These are phyloP conservation scores for Girardinus metallicus DNA, from an alignment of 2,797 vertebrate genomes.

Conservation along the genomic window DNA sequence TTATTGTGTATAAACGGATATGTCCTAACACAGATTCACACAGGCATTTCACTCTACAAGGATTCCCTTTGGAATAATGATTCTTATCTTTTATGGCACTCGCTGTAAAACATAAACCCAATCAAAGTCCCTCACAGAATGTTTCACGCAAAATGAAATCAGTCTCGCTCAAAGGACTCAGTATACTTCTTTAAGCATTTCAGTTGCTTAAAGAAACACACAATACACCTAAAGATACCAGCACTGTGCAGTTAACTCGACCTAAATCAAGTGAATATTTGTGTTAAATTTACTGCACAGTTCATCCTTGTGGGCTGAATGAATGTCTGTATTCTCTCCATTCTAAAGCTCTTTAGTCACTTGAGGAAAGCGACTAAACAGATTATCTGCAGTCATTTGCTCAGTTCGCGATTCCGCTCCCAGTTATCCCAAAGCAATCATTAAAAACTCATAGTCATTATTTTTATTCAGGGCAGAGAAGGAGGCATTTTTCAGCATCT, in stretches of 20 bases:
- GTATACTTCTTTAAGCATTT: background rate
- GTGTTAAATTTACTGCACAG: background rate
- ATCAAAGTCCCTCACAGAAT: constrained; percentile 3
- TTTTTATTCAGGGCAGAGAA: background rate
- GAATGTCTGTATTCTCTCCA: constrained; percentile 8
- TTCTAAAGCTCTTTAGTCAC: constrained; percentile 35
- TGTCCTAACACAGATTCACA: background rate
- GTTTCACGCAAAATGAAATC: background rate
- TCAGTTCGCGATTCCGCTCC: constrained; percentile 11
- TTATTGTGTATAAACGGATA: background rate
- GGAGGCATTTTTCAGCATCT: background rate
- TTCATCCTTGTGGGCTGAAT: constrained; percentile 6
- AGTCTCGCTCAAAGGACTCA: background rate
- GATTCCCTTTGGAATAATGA: background rate
- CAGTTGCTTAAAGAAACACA: background rate
- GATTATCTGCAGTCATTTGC: constrained; percentile 39
- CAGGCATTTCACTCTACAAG: background rate
- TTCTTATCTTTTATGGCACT: background rate
- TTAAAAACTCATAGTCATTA: background rate
- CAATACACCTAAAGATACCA: background rate
- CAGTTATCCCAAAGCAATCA: constrained; percentile 8
- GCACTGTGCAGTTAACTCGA: background rate
- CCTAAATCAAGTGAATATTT: constrained; percentile 29
- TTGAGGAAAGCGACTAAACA: constrained; percentile 37
- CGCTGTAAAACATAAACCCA: constrained; percentile 4